These are phyloP conservation scores for Eleginops maclovinus DNA, from an alignment of 2,113 vertebrate genomes.

Conservation along the genomic window DNA sequence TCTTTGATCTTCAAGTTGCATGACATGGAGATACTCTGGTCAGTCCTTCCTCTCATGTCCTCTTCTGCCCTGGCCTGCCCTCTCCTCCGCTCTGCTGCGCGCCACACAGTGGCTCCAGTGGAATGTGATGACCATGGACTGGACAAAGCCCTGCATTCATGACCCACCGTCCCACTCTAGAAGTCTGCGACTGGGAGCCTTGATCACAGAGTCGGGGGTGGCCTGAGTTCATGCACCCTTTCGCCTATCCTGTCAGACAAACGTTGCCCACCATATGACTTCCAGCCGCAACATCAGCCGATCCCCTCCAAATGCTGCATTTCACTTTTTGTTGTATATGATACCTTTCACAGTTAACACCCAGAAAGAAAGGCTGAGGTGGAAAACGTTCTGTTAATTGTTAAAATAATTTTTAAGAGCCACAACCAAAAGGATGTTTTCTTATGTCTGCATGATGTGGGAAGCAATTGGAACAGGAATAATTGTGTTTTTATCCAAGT, in stretches of 20 bases:
- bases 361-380: neutral
- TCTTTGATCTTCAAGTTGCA: neutral
- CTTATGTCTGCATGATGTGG: constrained; percentile 1
- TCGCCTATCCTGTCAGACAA: constrained; percentile 61
- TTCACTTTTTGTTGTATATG: neutral
- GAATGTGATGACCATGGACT: constrained; percentile 84
- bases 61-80: constrained; percentile 47
- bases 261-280: constrained; percentile 34
- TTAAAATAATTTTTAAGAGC: neutral
- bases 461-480: neutral
- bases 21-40: constrained; percentile 1
- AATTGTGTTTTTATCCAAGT: neutral
- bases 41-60: constrained; percentile 37
- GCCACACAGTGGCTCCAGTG: constrained; percentile 81
- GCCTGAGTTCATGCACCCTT: constrained; percentile 57
- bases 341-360: neutral
- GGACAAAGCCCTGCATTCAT: constrained; percentile 85
- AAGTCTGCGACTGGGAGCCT: constrained; percentile 71
- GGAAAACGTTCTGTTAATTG: neutral
- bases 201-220: constrained; percentile 57
- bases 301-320: neutral
- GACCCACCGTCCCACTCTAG: constrained; percentile 74
- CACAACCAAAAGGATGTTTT: neutral
- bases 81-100: constrained; percentile 78
- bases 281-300: neutral